Evolutionary conservation across 1,140 invertebrate genomes (phyloP).

Genomic region (Diplogasteroides magnus): DNA sequence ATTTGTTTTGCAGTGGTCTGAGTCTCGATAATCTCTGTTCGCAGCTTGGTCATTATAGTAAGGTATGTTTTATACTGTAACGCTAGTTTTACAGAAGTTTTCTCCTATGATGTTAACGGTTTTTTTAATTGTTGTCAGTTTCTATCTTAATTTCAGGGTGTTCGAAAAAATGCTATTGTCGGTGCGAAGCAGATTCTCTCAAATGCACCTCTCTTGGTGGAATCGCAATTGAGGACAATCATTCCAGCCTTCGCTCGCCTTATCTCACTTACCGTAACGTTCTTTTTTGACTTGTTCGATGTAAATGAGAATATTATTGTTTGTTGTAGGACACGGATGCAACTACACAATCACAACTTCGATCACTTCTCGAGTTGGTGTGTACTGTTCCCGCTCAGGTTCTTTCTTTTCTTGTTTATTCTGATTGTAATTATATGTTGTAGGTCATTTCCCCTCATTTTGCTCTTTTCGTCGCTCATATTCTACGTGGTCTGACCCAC

Average conservation of each 20-base stretch:
- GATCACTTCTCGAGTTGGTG: not conserved
- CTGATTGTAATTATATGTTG: not conserved
- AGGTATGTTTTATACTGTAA: not conserved
- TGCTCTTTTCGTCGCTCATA: not conserved
- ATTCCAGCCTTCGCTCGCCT: not conserved
- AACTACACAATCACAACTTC: not conserved
- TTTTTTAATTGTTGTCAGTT: not conserved
- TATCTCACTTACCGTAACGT: not conserved
- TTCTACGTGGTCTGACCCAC: not conserved
- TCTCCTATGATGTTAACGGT: too few relatives aligned
- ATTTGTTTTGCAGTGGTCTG: not conserved
- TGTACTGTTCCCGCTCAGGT: not conserved
- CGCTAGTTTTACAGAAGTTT: too few relatives aligned
- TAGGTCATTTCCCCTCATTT: not conserved
- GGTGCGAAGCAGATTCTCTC: not conserved
- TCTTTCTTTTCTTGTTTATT: not conserved
- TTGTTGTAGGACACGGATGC: not conserved
- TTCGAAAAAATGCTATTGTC: not conserved
- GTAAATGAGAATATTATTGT: too few relatives aligned
- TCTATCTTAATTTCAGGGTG: not conserved
- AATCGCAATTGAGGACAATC: not conserved
- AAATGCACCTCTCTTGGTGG: not conserved
- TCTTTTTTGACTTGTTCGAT: too few relatives aligned
- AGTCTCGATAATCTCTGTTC: constrained; percentile 1
- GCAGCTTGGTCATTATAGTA: not conserved